phyloP scores from a whole-genome alignment of 2,888 invertebrate genomes.

The Drosophila algonquin region DNA sequence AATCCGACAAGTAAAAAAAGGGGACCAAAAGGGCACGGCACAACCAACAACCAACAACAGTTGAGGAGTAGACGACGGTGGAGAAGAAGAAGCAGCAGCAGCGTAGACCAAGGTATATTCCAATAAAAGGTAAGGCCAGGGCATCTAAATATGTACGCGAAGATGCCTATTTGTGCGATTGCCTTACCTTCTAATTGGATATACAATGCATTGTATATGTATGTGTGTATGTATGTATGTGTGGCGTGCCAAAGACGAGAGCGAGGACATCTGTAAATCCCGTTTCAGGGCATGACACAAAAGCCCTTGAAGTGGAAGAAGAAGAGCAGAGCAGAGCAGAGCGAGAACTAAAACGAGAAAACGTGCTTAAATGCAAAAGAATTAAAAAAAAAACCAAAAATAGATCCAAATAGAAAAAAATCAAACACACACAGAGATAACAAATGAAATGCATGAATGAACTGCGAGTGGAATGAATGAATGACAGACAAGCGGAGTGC shows the following conservation, averaged over 20 bases:
- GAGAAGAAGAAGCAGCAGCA: neutral
- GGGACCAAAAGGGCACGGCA: conserved; percentile 27
- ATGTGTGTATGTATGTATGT: too few relatives aligned
- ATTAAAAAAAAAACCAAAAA: conserved; percentile 34
- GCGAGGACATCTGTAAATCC: conserved; percentile 48
- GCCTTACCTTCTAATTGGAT: neutral
- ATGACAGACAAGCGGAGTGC: conserved; percentile 55
- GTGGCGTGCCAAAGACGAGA: conserved; percentile 20
- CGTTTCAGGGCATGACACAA: conserved; percentile 61
- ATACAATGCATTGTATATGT: too few relatives aligned
- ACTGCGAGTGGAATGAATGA: conserved; percentile 31
- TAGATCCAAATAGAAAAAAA: conserved; percentile 22
- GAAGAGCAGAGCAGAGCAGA: neutral
- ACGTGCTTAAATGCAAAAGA: conserved; percentile 60
- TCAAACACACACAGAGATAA: conserved; percentile 9
- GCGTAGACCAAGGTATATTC: neutral
- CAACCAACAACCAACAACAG: neutral
- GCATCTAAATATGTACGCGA: neutral
- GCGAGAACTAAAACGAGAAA: conserved; percentile 42
- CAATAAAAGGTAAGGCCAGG: neutral
- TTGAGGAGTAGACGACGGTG: neutral
- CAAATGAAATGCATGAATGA: conserved; percentile 40
- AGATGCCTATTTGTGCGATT: neutral
- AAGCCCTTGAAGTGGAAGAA: conserved; percentile 60
- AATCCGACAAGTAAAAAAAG: conserved; percentile 58